A percentile compares a stretch with the other conserved stretches of the same genome.
Conservation (phyloP, 2,113 vertebrate genomes). For the Charadrius vociferus region DNA sequence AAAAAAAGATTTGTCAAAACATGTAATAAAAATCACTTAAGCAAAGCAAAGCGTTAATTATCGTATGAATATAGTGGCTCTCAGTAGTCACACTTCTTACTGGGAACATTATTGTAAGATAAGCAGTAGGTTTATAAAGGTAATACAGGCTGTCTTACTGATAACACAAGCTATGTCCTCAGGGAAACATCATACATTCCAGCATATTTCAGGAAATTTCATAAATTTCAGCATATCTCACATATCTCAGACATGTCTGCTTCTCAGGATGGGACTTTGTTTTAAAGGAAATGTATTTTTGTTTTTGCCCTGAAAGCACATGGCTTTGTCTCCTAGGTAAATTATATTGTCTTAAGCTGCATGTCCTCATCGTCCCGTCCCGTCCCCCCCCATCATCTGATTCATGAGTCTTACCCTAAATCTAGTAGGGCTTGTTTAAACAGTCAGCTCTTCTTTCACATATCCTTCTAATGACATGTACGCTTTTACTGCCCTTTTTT, state of each 20-base stretch:
- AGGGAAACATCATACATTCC: slow-evolving; percentile 41
- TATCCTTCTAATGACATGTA: neutral
- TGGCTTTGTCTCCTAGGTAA: neutral
- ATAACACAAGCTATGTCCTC: slow-evolving; percentile 3
- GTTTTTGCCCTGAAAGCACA: slow-evolving; percentile 28
- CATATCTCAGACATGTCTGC: slow-evolving; percentile 36
- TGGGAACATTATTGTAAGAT: neutral
- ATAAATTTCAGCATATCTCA: slow-evolving; percentile 58
- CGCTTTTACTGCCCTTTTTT: neutral
- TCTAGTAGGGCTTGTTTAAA: neutral
- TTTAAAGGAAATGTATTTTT: slow-evolving; percentile 60
- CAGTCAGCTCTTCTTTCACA: neutral
- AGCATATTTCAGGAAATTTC: slow-evolving; percentile 59
- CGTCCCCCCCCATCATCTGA: neutral
- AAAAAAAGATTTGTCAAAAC: neutral
- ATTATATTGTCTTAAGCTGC: neutral
- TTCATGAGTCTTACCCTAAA: neutral
- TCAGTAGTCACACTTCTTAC: neutral
- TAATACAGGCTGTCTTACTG: slow-evolving; percentile 6
- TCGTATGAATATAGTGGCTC: neutral
- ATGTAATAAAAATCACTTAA: neutral
- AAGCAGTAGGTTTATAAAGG: slow-evolving; percentile 9
- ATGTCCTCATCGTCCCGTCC: too few relatives aligned
- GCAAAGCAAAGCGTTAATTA: neutral
- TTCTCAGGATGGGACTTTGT: slow-evolving; percentile 51